Evolutionary conservation across 2,888 invertebrate species (phyloP).

Genomic region (Parasteatoda lunata): DNA sequence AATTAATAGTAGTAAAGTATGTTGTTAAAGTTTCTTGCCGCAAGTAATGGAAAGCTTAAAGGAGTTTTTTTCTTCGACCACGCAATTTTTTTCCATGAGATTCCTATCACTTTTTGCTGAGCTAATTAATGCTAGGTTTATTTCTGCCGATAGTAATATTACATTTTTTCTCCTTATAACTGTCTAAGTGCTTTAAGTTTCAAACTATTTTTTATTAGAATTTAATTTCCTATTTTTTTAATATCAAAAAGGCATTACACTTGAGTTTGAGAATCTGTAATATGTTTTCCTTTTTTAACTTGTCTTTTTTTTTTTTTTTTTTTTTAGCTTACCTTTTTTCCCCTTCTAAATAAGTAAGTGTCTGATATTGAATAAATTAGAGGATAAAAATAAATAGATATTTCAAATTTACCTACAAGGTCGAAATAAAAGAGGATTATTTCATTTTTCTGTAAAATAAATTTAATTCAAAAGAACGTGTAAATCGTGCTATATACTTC

Average conservation of each 20-base stretch:
- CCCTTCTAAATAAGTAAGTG: no score
- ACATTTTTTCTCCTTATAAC: slow-evolving; percentile 28
- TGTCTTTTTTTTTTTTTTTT: no score
- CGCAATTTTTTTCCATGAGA: slow-evolving; percentile 2
- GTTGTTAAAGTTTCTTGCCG: slow-evolving; percentile 40
- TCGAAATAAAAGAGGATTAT: no score
- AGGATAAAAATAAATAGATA: no score
- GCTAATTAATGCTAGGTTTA: slow-evolving; percentile 50
- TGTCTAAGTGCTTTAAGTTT: slow-evolving; percentile 8
- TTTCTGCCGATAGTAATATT: slow-evolving; percentile 29
- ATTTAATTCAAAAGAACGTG: no score
- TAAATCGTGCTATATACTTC: no score
- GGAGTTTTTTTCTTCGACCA: slow-evolving; percentile 17
- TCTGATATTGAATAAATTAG: no score
- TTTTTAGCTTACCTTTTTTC: no score
- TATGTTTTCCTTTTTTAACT: not conserved
- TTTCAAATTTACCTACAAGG: no score
- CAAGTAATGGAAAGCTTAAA: slow-evolving; percentile 41
- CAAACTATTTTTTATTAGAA: not conserved
- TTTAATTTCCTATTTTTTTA: slow-evolving; percentile 32
- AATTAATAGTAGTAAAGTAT: slow-evolving; percentile 45
- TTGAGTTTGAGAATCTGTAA: not conserved
- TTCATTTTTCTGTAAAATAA: no score
- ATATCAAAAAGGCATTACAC: slow-evolving; percentile 19
- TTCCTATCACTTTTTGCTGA: slow-evolving; percentile 16